Base-by-base conservation (phyloP, 2,888 invertebrate species). In the Oxyteleia sp. region DNA sequence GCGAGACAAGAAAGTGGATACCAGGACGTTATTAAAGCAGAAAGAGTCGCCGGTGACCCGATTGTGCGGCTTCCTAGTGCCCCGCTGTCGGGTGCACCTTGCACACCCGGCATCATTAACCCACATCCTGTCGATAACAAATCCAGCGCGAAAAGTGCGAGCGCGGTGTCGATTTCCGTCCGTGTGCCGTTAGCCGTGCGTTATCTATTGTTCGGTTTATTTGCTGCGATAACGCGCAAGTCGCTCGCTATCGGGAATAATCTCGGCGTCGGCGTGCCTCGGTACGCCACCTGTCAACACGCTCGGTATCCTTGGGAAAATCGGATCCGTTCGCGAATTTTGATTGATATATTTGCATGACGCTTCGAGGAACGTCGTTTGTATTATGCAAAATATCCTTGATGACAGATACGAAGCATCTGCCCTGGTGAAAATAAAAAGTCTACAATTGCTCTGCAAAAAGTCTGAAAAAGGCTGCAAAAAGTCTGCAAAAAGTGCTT, bases 91-190 rank as follows among this genome's bases (percentile, higher is more conserved):
- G 4, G 8, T 47, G 49, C 71, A 64, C 47, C 71, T 71, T 59
- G 78, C 64, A 43, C 63, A 16, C 29, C 51, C 59, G 16, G 68
- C 49, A 66, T 66, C 72, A 74, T 80, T 80, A 68, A 80, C 80
- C 80, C 72, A 74, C 71, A 55, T 79, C 63, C 69, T 51, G 63
- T 45, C 63, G 79, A 79, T 71, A 69, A 71, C 69, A 43, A 78
- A 78, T 78, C 79, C 80, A 83, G 84, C 71, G 74, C 78, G 84
- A 85, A 87, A 85, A 85, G 85, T 84, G 82, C 85, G 80, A 84
- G 57, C 51, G 80, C 80, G 84, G 84, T 75, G 85, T 82, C 84
- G 49, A 63, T 59, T 69, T 69, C 69, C 76, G 57, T 57, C 20
- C 18, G 41, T 41, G 43, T 68, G 32, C 69, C 78, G 68, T 69